A percentile compares a stretch with the other conserved stretches of the same genome.
Conservation (phyloP, 92 coral and sea anemone species). For the Phymanthus crucifer region DNA sequence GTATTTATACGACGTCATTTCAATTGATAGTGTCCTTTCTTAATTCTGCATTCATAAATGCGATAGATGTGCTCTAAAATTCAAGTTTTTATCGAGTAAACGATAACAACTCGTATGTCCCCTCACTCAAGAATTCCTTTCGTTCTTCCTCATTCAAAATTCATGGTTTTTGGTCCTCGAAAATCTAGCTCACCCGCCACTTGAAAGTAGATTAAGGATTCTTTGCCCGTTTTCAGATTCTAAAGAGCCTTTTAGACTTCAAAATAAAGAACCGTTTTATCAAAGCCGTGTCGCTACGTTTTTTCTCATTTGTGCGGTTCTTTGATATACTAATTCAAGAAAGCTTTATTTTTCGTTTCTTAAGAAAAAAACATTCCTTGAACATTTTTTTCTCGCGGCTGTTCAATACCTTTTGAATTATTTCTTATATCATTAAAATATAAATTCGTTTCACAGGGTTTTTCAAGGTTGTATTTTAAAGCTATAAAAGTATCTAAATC, state of each 20-base stretch:
- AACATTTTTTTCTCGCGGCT: background rate
- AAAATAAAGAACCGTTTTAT: background rate
- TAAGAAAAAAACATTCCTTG: background rate
- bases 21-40: background rate
- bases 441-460: background rate
- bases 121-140: slow-evolving; percentile 1
- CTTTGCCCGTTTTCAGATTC: background rate
- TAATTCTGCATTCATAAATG: slow-evolving; percentile 3
- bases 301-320: background rate
- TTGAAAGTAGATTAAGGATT: background rate
- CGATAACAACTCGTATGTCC: background rate
- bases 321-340: background rate
- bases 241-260: background rate
- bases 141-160: slow-evolving; percentile 12
- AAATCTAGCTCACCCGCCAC: background rate
- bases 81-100: slow-evolving; percentile 21
- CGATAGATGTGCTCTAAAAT: background rate
- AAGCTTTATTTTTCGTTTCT: background rate
- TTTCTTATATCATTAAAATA: background rate
- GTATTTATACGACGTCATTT: background rate
- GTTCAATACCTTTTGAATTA: background rate
- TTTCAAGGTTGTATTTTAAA: background rate
- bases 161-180: slow-evolving; percentile 8
- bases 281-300: background rate
- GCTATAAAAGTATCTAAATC: background rate